phyloP scores from a whole-genome alignment of 2,888 invertebrate species.

The Drosophila infuscata region DNA sequence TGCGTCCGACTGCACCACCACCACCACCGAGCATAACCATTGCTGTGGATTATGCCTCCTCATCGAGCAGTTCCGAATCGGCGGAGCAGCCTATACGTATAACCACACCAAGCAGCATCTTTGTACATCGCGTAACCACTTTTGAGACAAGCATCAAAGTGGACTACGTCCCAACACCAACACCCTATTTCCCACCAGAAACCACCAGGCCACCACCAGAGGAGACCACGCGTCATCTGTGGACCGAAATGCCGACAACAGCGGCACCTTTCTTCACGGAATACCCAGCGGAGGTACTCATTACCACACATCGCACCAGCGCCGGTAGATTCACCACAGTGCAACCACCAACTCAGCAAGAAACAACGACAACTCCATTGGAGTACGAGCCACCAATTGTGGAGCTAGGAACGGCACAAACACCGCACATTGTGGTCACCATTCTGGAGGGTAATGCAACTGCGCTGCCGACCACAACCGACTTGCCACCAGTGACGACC shows the following conservation, averaged over 20 bases:
- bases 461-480: constrained; percentile 21
- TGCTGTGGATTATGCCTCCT: constrained; percentile 66
- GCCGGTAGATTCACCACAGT: constrained; percentile 76
- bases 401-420: constrained; percentile 54
- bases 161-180: constrained; percentile 75
- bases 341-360: constrained; percentile 54
- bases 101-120: constrained; percentile 67
- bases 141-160: constrained; percentile 79
- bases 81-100: constrained; percentile 66
- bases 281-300: constrained; percentile 81
- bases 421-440: constrained; percentile 61
- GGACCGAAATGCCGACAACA: constrained; percentile 81
- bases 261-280: constrained; percentile 84
- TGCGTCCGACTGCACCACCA: constrained; percentile 52
- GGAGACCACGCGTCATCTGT: constrained; percentile 65
- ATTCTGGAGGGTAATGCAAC: constrained; percentile 49
- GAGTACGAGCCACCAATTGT: constrained; percentile 59
- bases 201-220: constrained; percentile 41
- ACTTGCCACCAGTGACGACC: constrained; percentile 31
- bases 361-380: constrained; percentile 57
- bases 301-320: constrained; percentile 80
- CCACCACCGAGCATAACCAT: constrained; percentile 55
- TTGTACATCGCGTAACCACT: constrained; percentile 80
- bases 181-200: constrained; percentile 55
- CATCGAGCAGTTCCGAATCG: constrained; percentile 70